Conservation (phyloP, 2,113 vertebrate species). For the Prolemur simus region DNA sequence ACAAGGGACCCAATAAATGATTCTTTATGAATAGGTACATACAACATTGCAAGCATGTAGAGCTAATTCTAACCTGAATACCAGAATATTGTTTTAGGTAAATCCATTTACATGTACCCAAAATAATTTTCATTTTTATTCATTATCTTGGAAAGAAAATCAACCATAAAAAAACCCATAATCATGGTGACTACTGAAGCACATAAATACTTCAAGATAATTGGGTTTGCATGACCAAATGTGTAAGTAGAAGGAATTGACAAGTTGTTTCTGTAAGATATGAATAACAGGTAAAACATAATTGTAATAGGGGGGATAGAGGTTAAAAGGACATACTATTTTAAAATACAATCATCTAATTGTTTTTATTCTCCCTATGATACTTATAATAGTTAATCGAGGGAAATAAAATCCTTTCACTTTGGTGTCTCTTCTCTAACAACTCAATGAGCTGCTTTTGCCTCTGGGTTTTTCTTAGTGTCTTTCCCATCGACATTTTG, state of each 20-base stretch:
- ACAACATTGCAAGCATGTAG: neutral
- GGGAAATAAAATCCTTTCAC: neutral
- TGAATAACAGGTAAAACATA: neutral
- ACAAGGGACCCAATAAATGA: neutral
- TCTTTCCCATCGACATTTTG: neutral
- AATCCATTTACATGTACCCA: neutral
- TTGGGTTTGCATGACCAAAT: constrained; percentile 7
- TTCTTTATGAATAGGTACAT: neutral
- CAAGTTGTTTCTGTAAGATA: neutral
- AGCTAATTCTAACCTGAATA: neutral
- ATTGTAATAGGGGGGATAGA: neutral
- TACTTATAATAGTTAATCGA: constrained; percentile 21
- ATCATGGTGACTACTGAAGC: constrained; percentile 1
- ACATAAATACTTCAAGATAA: neutral
- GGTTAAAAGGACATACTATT: neutral
- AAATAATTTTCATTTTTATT: constrained; percentile 28
- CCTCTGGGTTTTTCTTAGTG: constrained; percentile 12
- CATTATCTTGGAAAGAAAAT: accelerated
- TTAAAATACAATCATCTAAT: constrained; percentile 30
- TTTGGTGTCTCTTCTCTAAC: neutral
- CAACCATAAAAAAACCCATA: neutral
- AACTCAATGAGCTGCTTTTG: neutral
- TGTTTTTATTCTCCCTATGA: neutral
- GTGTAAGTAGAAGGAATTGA: constrained; percentile 15
- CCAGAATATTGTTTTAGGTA: constrained; percentile 19